phyloP scores from a whole-genome alignment of 2,797 vertebrate species.

The Alauda arvensis region DNA sequence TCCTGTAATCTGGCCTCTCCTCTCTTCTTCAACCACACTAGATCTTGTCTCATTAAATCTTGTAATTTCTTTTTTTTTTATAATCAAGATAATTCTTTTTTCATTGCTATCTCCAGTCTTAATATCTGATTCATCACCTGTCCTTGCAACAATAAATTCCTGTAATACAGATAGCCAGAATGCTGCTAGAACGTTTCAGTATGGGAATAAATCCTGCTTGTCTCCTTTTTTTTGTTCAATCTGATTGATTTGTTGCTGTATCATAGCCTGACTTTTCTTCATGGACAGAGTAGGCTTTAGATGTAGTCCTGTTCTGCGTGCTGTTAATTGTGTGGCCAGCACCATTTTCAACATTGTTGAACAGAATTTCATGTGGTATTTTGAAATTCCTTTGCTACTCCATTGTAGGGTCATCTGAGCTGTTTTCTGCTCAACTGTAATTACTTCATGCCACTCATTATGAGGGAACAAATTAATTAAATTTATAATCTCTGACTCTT shows the following conservation, averaged over 20 bases:
- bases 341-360: not conserved
- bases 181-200: not conserved
- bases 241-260: not conserved
- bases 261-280: not conserved
- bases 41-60: not conserved
- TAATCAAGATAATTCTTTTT: constrained; percentile 3
- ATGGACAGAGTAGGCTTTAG: not conserved
- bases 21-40: not conserved
- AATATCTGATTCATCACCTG: not conserved
- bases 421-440: not conserved
- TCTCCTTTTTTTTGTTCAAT: not conserved
- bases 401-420: not conserved
- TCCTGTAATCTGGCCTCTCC: not conserved
- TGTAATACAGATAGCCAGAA: not conserved
- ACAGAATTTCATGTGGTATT: not conserved
- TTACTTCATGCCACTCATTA: not conserved
- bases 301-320: not conserved
- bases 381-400: not conserved
- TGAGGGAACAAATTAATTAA: not conserved
- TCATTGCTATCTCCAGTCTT: not conserved
- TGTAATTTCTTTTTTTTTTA: not conserved
- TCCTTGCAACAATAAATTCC: not conserved
- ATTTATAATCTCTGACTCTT: not conserved
- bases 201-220: not conserved
- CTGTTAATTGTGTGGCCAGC: not conserved